Evolutionary conservation across 2,113 vertebrate species (phyloP).

Genomic region (Oreotrochilus melanogaster): DNA sequence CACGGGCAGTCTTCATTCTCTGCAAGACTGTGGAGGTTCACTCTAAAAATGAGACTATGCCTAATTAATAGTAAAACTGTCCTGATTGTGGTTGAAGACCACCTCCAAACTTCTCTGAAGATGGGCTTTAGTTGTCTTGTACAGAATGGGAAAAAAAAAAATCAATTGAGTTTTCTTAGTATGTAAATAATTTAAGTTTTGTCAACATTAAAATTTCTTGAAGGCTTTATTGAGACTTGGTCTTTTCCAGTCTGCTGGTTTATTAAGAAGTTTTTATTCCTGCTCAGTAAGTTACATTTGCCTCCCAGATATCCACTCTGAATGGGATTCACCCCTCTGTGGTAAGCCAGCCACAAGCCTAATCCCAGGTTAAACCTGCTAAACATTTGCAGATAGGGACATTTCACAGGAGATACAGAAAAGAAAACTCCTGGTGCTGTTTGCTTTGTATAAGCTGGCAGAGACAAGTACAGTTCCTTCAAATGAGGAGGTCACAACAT

Average conservation of each 20-base stretch:
- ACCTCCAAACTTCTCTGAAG: not conserved
- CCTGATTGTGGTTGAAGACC: not conserved
- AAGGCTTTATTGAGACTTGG: not conserved
- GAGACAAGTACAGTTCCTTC: not conserved
- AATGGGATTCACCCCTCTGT: not conserved
- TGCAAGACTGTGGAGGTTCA: not conserved
- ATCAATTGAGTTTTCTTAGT: not conserved
- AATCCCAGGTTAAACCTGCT: not conserved
- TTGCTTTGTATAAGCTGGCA: not conserved
- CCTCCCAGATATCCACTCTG: not conserved
- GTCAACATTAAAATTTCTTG: not conserved
- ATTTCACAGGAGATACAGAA: not conserved
- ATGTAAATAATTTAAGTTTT: not conserved
- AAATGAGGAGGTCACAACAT: not conserved
- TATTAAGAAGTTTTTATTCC: not conserved
- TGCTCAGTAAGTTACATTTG: not conserved
- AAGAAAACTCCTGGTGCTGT: not conserved
- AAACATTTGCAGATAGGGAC: not conserved
- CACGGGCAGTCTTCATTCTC: not conserved
- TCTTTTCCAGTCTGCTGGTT: not conserved
- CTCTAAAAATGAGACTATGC: conserved; percentile 5
- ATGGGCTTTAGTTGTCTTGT: not conserved
- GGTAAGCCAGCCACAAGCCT: not conserved
- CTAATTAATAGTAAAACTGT: not conserved
- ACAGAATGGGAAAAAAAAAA: not conserved